A percentile compares a stretch with the other conserved stretches of the same genome.
Evolutionary conservation across 2,888 invertebrate genomes (phyloP).

Genomic region (Lottia gigantea): DNA sequence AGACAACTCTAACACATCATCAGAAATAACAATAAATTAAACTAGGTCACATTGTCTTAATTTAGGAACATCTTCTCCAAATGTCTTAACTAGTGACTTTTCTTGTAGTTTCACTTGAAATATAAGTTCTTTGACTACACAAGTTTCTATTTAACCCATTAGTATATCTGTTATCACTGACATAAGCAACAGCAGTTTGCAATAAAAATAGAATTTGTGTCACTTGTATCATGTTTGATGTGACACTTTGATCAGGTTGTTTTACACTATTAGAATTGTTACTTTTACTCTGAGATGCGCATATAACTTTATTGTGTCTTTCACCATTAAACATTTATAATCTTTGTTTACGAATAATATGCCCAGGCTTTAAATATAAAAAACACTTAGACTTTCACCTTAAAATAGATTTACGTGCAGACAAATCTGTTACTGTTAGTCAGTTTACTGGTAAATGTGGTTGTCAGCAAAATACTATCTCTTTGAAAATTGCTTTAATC

Average conservation of each 20-base stretch:
- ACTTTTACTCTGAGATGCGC: not conserved
- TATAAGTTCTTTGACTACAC: slow-evolving; percentile 6
- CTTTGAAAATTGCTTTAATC: too few relatives aligned
- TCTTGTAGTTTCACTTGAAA: not conserved
- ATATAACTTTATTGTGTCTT: slow-evolving; percentile 1
- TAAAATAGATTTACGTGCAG: too few relatives aligned
- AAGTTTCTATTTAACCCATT: not conserved
- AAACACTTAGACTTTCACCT: too few relatives aligned
- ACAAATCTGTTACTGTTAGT: too few relatives aligned
- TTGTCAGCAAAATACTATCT: too few relatives aligned
- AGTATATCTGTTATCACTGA: not conserved
- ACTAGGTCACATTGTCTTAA: slow-evolving; percentile 2
- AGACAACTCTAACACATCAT: slow-evolving; percentile 4
- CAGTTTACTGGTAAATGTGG: too few relatives aligned
- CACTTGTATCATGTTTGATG: slow-evolving; percentile 3
- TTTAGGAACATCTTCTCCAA: not conserved
- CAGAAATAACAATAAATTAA: not conserved
- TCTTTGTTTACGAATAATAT: too few relatives aligned
- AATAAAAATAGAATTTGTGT: not conserved
- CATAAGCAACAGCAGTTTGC: not conserved
- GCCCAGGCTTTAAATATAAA: too few relatives aligned
- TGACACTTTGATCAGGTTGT: not conserved
- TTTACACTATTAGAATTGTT: not conserved
- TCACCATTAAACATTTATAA: too few relatives aligned
- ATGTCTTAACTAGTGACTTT: not conserved